Conservation (phyloP, 53 echinoderm and acorn worm genomes). For the Mesocentrotus franciscanus region DNA sequence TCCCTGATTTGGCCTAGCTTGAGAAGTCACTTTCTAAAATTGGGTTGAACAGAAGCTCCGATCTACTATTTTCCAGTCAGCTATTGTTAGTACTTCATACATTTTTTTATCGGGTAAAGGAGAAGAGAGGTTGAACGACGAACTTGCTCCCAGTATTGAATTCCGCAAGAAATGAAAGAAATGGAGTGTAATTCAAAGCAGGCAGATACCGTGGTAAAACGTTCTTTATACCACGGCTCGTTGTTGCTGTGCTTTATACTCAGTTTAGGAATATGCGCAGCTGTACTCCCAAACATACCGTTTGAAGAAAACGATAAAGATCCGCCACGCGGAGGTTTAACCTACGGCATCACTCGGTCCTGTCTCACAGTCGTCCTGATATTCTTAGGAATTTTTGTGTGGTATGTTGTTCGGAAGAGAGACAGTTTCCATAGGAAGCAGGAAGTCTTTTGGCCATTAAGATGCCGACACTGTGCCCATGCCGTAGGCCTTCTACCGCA, state of each 20-base stretch:
- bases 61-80: too few relatives aligned
- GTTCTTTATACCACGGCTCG: not conserved
- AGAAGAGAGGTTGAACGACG: not conserved
- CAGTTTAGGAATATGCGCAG: too few relatives aligned
- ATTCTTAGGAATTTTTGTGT: not conserved
- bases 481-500: not conserved
- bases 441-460: conserved; percentile 21
- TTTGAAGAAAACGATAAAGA: too few relatives aligned
- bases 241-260: not conserved
- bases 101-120: not conserved
- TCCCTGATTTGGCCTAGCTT: too few relatives aligned
- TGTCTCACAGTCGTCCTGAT: not conserved
- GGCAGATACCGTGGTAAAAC: not conserved
- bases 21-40: too few relatives aligned
- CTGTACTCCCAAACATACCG: not conserved
- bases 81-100: too few relatives aligned
- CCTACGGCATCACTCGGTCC: not conserved
- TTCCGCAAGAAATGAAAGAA: not conserved
- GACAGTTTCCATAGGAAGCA: not conserved
- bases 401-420: not conserved
- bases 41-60: too few relatives aligned
- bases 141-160: not conserved
- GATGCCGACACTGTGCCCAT: conserved; percentile 29
- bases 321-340: not conserved
- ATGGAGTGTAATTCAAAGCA: not conserved